Conservation (phyloP, 2,113 vertebrate genomes). For the Abramis brama region DNA sequence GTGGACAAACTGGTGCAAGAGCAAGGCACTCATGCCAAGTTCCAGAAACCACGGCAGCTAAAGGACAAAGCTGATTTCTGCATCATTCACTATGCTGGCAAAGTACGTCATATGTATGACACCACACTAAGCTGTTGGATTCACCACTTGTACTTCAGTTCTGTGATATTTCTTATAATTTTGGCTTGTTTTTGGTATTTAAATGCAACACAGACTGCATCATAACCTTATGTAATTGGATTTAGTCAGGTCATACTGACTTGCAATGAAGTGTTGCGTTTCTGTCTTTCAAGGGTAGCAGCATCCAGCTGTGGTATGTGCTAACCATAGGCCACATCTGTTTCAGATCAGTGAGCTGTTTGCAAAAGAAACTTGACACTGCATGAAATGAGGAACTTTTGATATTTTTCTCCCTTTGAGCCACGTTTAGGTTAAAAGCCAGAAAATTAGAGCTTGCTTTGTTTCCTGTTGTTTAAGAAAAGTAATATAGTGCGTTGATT, state of each 20-base stretch:
- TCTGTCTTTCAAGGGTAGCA: constrained; percentile 27
- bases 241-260: constrained; percentile 27
- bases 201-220: neutral
- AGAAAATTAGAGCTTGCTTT: neutral
- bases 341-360: constrained; percentile 46
- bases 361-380: constrained; percentile 19
- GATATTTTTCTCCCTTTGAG: constrained; percentile 20
- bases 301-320: constrained; percentile 30
- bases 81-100: constrained; percentile 98
- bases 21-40: constrained; percentile 94
- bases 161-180: neutral
- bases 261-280: neutral
- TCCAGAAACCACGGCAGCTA: constrained; percentile 93
- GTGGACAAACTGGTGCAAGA: constrained; percentile 96
- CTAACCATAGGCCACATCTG: constrained; percentile 53
- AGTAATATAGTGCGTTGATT: neutral
- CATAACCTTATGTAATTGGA: constrained; percentile 9
- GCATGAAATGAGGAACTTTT: constrained; percentile 32
- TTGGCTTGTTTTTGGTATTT: neutral
- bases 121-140: neutral
- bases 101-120: constrained; percentile 71
- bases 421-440: constrained; percentile 18
- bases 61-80: constrained; percentile 98
- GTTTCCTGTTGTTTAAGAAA: constrained; percentile 18
- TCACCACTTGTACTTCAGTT: neutral